Evolutionary conservation across 2,888 invertebrate species (phyloP).

Genomic region (Gnatocerus cornutus): DNA sequence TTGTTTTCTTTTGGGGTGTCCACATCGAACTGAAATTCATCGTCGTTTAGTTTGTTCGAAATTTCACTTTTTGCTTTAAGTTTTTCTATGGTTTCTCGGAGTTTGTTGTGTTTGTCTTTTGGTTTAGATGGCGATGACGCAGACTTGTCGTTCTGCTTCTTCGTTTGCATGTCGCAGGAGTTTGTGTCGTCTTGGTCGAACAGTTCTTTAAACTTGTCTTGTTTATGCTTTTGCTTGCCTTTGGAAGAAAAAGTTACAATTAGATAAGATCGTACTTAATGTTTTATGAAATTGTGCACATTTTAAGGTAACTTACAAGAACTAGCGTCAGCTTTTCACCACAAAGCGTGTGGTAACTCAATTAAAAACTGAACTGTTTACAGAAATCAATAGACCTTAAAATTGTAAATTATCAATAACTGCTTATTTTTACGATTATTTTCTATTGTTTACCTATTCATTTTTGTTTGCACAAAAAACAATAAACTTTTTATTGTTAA

Average conservation of each 20-base stretch:
- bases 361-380: too few relatives aligned
- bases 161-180: conserved; percentile 15
- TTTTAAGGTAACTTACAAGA: too few relatives aligned
- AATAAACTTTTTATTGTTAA: too few relatives aligned
- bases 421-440: too few relatives aligned
- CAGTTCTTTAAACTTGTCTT: conserved; percentile 61
- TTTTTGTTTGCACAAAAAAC: not conserved
- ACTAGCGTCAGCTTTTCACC: too few relatives aligned
- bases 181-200: conserved; percentile 58
- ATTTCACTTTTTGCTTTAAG: conserved; percentile 78
- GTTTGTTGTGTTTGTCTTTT: conserved; percentile 69
- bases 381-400: too few relatives aligned
- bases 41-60: conserved; percentile 68
- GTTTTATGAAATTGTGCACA: too few relatives aligned
- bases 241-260: conserved; percentile 8
- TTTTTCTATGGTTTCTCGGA: conserved; percentile 76
- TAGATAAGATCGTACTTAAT: not conserved
- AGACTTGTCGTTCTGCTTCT: conserved; percentile 50
- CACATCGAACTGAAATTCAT: conserved; percentile 60
- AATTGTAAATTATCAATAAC: too few relatives aligned
- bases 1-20: conserved; percentile 64
- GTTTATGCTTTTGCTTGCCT: conserved; percentile 60
- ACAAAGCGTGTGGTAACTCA: too few relatives aligned
- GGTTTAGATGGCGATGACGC: conserved; percentile 56
- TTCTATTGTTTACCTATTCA: not conserved